phyloP scores from a whole-genome alignment of 2,113 vertebrate species.

The Malaclemys terrapin region DNA sequence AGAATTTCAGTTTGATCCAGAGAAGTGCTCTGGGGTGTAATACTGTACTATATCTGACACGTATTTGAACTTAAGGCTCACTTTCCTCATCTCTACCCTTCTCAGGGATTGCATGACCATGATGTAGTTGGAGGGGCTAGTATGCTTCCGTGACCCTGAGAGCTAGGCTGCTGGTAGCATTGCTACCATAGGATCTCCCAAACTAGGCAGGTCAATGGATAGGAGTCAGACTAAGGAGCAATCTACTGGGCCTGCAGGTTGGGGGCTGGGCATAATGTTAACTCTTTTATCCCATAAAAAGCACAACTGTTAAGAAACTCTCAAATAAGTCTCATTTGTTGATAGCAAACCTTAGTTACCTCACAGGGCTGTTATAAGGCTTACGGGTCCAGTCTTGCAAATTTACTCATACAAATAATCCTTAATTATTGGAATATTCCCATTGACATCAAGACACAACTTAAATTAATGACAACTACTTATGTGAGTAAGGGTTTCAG shows the following conservation, averaged over 20 bases:
- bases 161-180: neutral
- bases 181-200: neutral
- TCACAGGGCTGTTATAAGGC: neutral
- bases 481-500: neutral
- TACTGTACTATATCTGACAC: neutral
- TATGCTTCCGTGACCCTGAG: neutral
- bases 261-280: neutral
- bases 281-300: neutral
- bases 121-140: neutral
- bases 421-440: neutral
- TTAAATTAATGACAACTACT: neutral
- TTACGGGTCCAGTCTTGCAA: neutral
- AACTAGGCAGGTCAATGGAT: neutral
- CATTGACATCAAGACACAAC: neutral
- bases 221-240: neutral
- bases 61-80: neutral
- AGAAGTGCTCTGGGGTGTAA: neutral
- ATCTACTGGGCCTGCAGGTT: neutral
- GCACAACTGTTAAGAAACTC: neutral
- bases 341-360: neutral
- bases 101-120: neutral
- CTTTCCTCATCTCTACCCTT: neutral
- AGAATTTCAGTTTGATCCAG: neutral
- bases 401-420: accelerated
- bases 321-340: neutral